A percentile compares a stretch with the other conserved stretches of the same genome.
phyloP scores from a whole-genome alignment of 2,113 vertebrate species.

The Shinisaurus crocodilurus region DNA sequence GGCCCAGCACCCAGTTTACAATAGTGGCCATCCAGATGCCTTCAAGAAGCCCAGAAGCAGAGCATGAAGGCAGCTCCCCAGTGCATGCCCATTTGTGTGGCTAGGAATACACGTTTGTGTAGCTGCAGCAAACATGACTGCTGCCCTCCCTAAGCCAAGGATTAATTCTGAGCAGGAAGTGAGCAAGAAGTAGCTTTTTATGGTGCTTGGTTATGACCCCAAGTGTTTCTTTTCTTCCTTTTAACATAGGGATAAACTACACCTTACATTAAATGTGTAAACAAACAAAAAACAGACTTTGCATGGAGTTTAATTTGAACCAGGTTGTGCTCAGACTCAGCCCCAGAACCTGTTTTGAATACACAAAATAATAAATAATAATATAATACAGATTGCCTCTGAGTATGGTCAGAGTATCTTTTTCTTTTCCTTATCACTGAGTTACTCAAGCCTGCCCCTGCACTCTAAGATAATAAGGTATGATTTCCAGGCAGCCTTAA shows the following conservation, averaged over 20 bases:
- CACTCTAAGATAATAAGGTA: constrained; percentile 2
- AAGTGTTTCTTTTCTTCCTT: not conserved
- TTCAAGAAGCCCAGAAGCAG: not conserved
- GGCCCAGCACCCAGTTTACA: not conserved
- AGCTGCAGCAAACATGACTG: not conserved
- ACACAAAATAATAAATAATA: not conserved
- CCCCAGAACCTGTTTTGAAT: not conserved
- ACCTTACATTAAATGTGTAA: not conserved
- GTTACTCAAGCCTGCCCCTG: not conserved
- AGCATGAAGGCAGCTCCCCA: not conserved
- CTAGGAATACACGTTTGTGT: not conserved
- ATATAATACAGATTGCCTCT: not conserved
- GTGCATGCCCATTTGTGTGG: not conserved
- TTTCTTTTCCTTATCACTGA: not conserved
- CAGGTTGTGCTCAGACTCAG: not conserved
- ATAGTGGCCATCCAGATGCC: not conserved
- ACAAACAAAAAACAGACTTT: not conserved
- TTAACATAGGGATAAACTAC: not conserved
- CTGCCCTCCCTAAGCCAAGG: not conserved
- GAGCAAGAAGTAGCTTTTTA: not conserved
- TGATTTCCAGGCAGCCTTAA: not conserved
- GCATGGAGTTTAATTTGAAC: not conserved
- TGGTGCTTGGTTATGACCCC: not conserved
- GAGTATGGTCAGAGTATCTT: not conserved
- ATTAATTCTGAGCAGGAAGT: not conserved